Evolutionary conservation across 2,888 invertebrate genomes (phyloP).

Genomic region (Epinotia nisella): DNA sequence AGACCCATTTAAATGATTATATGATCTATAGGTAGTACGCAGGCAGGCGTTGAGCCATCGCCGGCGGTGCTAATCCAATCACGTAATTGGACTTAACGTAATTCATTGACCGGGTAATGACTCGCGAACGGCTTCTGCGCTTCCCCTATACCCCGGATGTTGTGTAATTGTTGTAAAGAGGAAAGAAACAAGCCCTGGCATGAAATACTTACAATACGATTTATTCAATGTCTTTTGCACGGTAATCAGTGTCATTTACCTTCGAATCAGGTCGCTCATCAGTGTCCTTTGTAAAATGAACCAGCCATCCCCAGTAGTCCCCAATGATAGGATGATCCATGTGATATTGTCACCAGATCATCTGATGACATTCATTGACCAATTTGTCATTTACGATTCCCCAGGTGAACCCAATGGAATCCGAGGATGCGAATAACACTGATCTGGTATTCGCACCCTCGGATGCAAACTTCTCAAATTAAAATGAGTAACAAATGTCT

Average conservation of each 20-base stretch:
- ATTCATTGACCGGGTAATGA: slow-evolving; percentile 78
- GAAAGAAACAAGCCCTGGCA: background rate
- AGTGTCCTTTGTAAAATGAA: no score
- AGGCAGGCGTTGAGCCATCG: slow-evolving; percentile 61
- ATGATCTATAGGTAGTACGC: slow-evolving; percentile 31
- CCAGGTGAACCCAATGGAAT: no score
- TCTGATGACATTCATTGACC: background rate
- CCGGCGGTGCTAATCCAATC: slow-evolving; percentile 74
- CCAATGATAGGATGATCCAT: no score
- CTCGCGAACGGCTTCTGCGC: slow-evolving; percentile 61
- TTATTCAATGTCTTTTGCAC: no score
- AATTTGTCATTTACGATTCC: no score
- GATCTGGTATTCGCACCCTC: background rate
- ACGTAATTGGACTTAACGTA: slow-evolving; percentile 79
- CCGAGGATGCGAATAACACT: no score
- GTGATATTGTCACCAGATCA: no score
- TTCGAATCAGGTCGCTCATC: no score
- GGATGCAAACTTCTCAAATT: background rate
- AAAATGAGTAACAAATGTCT: slow-evolving; percentile 2
- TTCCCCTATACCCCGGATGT: slow-evolving; percentile 44
- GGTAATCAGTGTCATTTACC: no score
- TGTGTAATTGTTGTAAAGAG: slow-evolving; percentile 32
- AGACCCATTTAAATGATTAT: slow-evolving; percentile 1
- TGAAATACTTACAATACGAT: background rate
- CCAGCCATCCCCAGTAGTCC: no score